Conservation (phyloP, 2,797 vertebrate species). For the Tangara arthus region DNA sequence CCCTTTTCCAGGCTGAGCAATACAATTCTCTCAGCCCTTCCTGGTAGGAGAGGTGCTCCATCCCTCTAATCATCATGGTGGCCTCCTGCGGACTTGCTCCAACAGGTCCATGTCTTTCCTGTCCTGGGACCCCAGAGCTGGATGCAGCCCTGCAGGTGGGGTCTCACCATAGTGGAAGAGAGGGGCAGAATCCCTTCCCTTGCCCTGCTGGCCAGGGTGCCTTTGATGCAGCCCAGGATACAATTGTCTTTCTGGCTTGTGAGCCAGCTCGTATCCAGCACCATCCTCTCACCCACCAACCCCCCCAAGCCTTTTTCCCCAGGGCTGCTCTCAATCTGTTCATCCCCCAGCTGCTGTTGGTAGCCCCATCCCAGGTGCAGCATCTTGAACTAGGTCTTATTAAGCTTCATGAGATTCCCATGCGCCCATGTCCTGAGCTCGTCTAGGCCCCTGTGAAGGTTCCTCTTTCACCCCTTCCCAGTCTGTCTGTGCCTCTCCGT, state of each 20-base stretch:
- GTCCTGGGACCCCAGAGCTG: not conserved
- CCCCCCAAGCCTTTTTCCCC: fast-evolving
- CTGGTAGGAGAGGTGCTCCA: not conserved
- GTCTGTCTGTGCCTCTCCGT: not conserved
- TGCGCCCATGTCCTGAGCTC: not conserved
- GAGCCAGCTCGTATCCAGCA: not conserved
- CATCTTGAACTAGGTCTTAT: not conserved
- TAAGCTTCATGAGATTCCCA: not conserved
- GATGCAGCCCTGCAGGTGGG: not conserved
- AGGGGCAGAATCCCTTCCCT: not conserved
- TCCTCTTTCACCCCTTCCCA: not conserved
- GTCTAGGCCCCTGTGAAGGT: not conserved
- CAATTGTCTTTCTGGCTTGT: not conserved
- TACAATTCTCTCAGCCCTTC: not conserved
- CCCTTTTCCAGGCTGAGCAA: not conserved
- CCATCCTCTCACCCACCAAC: not conserved
- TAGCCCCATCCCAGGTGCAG: not conserved
- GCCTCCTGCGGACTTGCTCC: not conserved
- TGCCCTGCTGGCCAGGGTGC: fast-evolving
- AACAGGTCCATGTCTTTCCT: not conserved
- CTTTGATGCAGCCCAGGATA: not conserved
- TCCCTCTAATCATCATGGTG: not conserved
- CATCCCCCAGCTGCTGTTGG: not conserved
- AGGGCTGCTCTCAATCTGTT: fast-evolving
- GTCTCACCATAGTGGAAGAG: fast-evolving